Conservation (phyloP, 2,113 vertebrate genomes). For the Salvelinus sp. region DNA sequence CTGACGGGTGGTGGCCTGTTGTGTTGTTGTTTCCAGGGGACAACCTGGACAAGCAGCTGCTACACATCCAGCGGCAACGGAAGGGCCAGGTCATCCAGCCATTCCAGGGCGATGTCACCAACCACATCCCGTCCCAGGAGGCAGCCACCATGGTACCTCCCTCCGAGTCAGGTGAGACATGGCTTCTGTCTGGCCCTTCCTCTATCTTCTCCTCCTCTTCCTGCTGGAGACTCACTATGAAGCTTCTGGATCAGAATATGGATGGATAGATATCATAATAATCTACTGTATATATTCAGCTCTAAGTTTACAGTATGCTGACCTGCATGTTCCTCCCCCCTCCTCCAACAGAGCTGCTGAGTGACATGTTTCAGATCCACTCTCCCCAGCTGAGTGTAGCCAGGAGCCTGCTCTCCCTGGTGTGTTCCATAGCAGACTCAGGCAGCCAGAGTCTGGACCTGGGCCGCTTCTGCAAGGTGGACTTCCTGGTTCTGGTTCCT, state of each 20-base stretch:
- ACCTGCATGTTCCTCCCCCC: too few relatives aligned
- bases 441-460: conserved; percentile 93
- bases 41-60: conserved; percentile 92
- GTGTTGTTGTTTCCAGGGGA: conserved; percentile 78
- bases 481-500: conserved; percentile 92
- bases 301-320: too few relatives aligned
- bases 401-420: conserved; percentile 94
- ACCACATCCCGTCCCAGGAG: conserved; percentile 86
- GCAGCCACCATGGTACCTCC: conserved; percentile 83
- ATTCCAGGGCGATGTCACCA: conserved; percentile 84
- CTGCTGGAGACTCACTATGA: too few relatives aligned
- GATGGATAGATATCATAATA: too few relatives aligned
- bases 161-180: conserved; percentile 76
- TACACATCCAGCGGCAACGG: conserved; percentile 86
- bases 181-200: neutral
- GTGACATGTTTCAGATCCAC: conserved; percentile 86
- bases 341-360: too few relatives aligned
- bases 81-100: conserved; percentile 87
- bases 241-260: too few relatives aligned
- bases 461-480: conserved; percentile 97
- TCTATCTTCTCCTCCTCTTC: too few relatives aligned
- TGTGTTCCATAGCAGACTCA: conserved; percentile 95
- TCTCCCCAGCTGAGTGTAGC: conserved; percentile 91
- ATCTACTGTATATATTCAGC: too few relatives aligned
- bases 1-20: conserved; percentile 8